Evolutionary conservation across 2,797 vertebrate genomes (phyloP).

Genomic region (Phylloscopus collybita): DNA sequence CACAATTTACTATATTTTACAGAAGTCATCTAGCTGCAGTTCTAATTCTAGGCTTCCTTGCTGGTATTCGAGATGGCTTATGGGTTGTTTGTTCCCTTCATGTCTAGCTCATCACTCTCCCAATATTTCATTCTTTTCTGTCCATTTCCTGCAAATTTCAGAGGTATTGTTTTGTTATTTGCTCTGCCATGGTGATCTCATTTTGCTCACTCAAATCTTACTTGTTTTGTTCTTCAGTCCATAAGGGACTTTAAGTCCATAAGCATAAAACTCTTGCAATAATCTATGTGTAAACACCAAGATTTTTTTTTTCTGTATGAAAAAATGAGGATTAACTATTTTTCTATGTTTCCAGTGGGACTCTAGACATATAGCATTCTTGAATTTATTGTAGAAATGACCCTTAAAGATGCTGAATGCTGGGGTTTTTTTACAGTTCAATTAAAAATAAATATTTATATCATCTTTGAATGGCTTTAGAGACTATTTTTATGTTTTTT

Average conservation of each 20-base stretch:
- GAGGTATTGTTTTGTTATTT: neutral
- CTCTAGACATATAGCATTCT: neutral
- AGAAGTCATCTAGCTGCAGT: neutral
- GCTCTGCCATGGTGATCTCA: neutral
- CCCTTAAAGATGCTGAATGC: neutral
- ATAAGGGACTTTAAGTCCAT: neutral
- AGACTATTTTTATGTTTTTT: neutral
- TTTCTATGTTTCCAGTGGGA: neutral
- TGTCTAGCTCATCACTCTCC: neutral
- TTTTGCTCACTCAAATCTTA: constrained; percentile 12
- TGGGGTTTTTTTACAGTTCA: neutral
- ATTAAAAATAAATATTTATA: neutral
- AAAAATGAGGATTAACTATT: neutral
- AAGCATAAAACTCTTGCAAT: neutral
- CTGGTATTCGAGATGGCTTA: neutral
- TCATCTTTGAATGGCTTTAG: neutral
- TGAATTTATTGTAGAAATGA: neutral
- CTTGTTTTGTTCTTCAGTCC: neutral
- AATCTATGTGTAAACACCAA: neutral
- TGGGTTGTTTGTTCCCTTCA: neutral
- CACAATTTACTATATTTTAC: neutral
- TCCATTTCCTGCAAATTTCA: neutral
- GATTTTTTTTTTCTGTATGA: neutral
- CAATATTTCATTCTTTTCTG: constrained; percentile 1
- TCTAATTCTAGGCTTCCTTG: neutral